Conservation (phyloP, 2,797 vertebrate species). For the Poeciliopsis presidionis region DNA sequence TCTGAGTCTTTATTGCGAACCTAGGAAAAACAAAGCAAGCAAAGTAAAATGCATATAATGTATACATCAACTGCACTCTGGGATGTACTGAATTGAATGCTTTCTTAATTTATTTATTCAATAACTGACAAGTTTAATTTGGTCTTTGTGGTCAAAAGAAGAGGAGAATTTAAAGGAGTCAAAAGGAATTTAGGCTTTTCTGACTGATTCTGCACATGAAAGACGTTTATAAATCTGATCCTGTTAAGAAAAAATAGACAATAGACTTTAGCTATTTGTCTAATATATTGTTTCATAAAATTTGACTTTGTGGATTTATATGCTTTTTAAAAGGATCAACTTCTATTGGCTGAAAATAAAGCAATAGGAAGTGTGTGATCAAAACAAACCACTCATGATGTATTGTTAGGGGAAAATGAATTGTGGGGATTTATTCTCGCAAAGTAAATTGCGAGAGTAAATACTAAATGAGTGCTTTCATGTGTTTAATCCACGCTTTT, state of each 20-base stretch:
- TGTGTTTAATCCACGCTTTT: too few species aligned
- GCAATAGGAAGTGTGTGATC: background rate
- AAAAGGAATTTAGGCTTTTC: too few species aligned
- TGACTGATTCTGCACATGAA: too few species aligned
- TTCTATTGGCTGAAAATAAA: background rate
- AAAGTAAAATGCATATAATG: background rate
- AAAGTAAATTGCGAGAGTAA: background rate
- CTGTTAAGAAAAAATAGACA: background rate
- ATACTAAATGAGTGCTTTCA: too few species aligned
- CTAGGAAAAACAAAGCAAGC: slow-evolving; percentile 66
- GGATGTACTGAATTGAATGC: background rate
- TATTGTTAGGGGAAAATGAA: background rate
- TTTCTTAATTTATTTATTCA: background rate
- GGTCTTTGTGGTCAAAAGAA: background rate
- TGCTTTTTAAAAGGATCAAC: background rate
- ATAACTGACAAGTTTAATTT: background rate
- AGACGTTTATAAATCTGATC: too few species aligned
- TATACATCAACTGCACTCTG: background rate
- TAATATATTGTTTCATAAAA: background rate
- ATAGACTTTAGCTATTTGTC: background rate
- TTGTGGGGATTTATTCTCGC: background rate
- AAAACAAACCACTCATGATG: background rate
- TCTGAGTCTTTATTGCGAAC: slow-evolving; percentile 88
- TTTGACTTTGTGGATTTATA: background rate
- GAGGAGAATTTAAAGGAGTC: background rate